Evolutionary conservation across 2,888 invertebrate genomes (phyloP), one percentile per base, ranked within the genome.

Genomic region (Frankliniella intonsa): DNA sequence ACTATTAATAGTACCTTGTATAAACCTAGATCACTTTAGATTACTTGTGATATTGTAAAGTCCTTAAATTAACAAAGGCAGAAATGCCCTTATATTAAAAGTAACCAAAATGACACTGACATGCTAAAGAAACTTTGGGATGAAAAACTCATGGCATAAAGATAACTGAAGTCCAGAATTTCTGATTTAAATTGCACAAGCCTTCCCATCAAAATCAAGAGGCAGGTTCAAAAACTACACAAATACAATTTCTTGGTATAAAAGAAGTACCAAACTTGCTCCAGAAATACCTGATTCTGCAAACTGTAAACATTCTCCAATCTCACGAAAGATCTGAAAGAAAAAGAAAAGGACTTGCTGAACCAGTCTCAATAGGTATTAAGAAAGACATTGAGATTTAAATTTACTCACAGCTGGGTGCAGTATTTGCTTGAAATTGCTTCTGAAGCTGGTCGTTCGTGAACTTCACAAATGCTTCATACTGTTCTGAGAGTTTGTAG

Each of bases 391-490:
- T 81, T 3, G 25, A 69, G 49, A 12, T 55, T 69, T 81, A 7
- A 81, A 81, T 69, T 27, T 84, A 86, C 86, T 86, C 83, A 86
- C 86, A 86, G 84, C 86, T 86, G 82, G 86, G 86, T 81, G 85
- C 84, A 81, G 85, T 85, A 81, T 85, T 85, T 50, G 85, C 84
- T 84, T 86, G 85, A 81, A 86, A 86, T 83, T 85, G 91, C 89
- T 92, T 94, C 87, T 95, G 95, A 87, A 99, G 95, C 91, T 99
- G 98, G 90, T 99, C 99, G 86, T 96, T 94, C 86, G 98, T 98
- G 90, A 99, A 99, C 90, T 97, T 97, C 84, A 98, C 97, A 89
- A 99, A 99, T 87, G 98, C 96, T 89, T 99, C 98, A 88, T 99
- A 99, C 90, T 99, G 98, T 90, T 99, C 99, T 84, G 97, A 96